Percentiles rank a stretch among this genome's conserved stretches.
Evolutionary conservation across 1,140 invertebrate genomes (phyloP).

Genomic region (Drosophila biarmipes): DNA sequence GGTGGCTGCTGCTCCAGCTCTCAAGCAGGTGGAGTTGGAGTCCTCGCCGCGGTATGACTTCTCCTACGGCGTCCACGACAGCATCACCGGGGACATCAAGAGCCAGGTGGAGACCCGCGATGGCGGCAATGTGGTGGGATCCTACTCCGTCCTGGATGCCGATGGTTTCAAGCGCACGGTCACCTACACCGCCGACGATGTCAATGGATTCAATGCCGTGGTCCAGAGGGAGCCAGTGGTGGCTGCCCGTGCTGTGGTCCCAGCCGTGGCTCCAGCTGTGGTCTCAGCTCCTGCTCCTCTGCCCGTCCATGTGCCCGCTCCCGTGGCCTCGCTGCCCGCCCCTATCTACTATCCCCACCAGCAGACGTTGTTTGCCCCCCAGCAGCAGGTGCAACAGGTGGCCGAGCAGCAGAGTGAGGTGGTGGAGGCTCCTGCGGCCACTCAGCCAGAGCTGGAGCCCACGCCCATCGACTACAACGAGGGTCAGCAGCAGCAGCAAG

Average conservation of each 20-base stretch:
- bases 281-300: conserved; percentile 33
- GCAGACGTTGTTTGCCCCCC: conserved; percentile 57
- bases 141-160: conserved; percentile 86
- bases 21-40: conserved; percentile 73
- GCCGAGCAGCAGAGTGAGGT: conserved; percentile 61
- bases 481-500: conserved; percentile 47
- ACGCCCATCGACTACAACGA: conserved; percentile 64
- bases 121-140: conserved; percentile 86
- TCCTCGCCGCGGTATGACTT: conserved; percentile 85
- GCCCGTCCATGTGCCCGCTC: conserved; percentile 31
- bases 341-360: conserved; percentile 73
- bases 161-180: conserved; percentile 86
- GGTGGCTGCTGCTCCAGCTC: conserved; percentile 32
- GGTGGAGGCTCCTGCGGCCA: conserved; percentile 57
- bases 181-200: conserved; percentile 86
- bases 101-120: conserved; percentile 86
- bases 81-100: conserved; percentile 86
- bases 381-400: conserved; percentile 48
- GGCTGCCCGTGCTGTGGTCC: conserved; percentile 45
- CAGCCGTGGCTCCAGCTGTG: conserved; percentile 40
- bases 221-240: conserved; percentile 85
- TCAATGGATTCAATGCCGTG: conserved; percentile 86
- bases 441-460: conserved; percentile 62
- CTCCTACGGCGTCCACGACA: conserved; percentile 86
- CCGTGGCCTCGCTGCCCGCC: conserved; percentile 39